Conservation (phyloP, 2,888 invertebrate genomes). For the Pachymerium ferrugineum region DNA sequence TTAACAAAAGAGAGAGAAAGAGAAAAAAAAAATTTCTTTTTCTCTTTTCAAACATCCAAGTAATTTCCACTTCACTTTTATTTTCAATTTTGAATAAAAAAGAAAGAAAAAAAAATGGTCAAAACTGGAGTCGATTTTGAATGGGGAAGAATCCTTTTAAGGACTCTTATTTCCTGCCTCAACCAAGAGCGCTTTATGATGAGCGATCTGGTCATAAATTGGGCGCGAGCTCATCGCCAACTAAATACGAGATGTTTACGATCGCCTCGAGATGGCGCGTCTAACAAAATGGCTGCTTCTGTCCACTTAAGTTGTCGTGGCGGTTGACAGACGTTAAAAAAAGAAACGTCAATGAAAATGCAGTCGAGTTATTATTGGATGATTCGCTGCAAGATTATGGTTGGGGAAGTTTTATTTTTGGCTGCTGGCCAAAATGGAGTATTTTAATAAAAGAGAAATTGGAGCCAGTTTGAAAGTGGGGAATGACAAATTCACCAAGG, state of each 20-base stretch:
- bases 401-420: background rate
- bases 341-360: background rate
- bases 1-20: background rate
- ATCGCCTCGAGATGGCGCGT: background rate
- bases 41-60: background rate
- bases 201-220: conserved; percentile 8
- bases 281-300: background rate
- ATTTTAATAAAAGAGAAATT: conserved; percentile 8
- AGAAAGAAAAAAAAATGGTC: background rate
- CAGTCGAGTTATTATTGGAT: background rate
- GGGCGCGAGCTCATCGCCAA: background rate
- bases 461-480: background rate
- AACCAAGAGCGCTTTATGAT: background rate
- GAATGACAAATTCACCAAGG: background rate
- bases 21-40: background rate
- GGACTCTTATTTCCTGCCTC: background rate
- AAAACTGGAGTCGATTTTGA: background rate
- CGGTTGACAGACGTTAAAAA: background rate
- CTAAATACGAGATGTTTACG: background rate
- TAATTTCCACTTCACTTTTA: background rate
- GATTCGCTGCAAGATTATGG: background rate
- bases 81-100: background rate
- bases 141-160: background rate
- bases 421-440: background rate
- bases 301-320: background rate